Percentiles rank a stretch among this genome's conserved stretches.
Conservation (phyloP, 2,113 vertebrate genomes). For the Pedionomus torquatus region DNA sequence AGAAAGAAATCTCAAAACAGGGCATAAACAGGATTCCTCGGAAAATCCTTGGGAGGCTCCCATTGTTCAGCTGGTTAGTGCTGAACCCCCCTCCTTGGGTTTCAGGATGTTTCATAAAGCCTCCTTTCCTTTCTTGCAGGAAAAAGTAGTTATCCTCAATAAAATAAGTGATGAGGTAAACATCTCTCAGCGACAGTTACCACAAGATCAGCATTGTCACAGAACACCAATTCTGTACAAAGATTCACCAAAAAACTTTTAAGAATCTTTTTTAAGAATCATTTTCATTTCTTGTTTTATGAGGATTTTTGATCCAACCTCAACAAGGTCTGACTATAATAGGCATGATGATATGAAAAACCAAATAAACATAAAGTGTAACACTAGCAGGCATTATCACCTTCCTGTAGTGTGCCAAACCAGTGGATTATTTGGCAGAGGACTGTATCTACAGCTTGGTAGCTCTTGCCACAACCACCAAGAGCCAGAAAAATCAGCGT, state of each 20-base stretch:
- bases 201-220: neutral
- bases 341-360: neutral
- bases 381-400: neutral
- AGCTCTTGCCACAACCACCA: neutral
- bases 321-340: neutral
- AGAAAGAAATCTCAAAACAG: neutral
- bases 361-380: neutral
- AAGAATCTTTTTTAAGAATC: neutral
- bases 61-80: neutral
- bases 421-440: neutral
- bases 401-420: neutral
- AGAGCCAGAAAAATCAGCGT: neutral
- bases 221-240: neutral
- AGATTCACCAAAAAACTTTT: neutral
- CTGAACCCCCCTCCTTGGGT: neutral
- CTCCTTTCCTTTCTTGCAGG: neutral
- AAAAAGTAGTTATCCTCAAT: neutral
- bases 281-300: neutral
- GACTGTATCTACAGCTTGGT: neutral
- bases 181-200: neutral
- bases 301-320: neutral
- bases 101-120: neutral
- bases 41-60: neutral
- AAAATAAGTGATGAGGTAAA: neutral
- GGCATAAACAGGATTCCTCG: conserved; percentile 9